phyloP scores from a whole-genome alignment of 2,888 invertebrate genomes.

The Macrosoma leucophasiata region DNA sequence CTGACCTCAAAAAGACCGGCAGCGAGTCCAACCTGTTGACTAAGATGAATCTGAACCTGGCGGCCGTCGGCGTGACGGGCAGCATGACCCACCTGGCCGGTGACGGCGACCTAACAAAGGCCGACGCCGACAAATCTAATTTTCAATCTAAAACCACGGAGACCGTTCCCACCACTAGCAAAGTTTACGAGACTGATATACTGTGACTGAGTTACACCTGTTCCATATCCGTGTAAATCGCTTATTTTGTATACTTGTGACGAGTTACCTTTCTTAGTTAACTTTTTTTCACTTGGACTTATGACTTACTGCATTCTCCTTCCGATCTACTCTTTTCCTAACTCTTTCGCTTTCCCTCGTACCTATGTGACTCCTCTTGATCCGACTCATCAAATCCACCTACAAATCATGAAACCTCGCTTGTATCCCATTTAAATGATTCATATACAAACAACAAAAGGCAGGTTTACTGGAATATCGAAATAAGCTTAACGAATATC shows the following conservation, averaged over 20 bases:
- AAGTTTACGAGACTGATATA: conserved; percentile 95
- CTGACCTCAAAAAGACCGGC: conserved; percentile 88
- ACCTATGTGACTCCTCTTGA: too few species aligned
- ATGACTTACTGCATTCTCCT: too few species aligned
- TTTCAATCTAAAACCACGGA: conserved; percentile 33
- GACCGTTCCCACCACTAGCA: conserved; percentile 78
- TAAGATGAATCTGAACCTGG: conserved; percentile 86
- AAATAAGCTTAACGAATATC: conserved; percentile 22
- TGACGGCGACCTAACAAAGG: conserved; percentile 29
- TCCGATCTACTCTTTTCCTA: too few species aligned
- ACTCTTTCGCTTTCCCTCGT: too few species aligned
- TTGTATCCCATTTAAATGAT: too few species aligned
- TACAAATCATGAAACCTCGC: too few species aligned
- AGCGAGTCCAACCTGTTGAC: conserved; percentile 91
- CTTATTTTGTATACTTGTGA: conserved; percentile 9
- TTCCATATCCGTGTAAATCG: conserved; percentile 40
- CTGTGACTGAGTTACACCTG: conserved; percentile 79
- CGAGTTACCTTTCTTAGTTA: too few species aligned
- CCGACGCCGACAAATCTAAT: conserved; percentile 17
- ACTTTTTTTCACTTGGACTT: too few species aligned
- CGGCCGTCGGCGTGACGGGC: conserved; percentile 54
- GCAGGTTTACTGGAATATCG: conserved; percentile 30
- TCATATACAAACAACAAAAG: conserved; percentile 26
- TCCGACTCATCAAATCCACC: too few species aligned
- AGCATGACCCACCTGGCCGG: conserved; percentile 59